These are phyloP conservation scores for Acipenser ruthenus DNA, from an alignment of 2,797 vertebrate species.

Conservation along the genomic window DNA sequence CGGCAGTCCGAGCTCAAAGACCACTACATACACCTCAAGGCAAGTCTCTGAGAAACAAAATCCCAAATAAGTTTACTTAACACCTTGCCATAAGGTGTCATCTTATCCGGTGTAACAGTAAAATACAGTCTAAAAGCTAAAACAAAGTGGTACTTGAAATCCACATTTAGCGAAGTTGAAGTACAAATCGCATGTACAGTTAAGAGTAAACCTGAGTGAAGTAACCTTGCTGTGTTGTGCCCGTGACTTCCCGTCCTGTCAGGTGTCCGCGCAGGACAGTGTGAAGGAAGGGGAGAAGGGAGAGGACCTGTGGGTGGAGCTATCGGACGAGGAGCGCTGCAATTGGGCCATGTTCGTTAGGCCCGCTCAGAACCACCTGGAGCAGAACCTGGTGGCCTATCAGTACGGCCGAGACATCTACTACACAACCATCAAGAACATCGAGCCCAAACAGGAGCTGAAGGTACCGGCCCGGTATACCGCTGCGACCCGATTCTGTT, in stretches of 20 bases:
- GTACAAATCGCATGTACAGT: too few relatives aligned
- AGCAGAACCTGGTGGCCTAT: constrained; percentile 96
- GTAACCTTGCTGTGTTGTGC: too few relatives aligned
- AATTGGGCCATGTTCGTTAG: constrained; percentile 99
- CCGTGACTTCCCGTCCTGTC: background rate
- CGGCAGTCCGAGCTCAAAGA: constrained; percentile 76
- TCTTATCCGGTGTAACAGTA: background rate
- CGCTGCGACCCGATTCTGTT: background rate
- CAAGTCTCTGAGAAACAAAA: constrained; percentile 27
- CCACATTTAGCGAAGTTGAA: too few relatives aligned
- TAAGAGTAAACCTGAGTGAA: too few relatives aligned
- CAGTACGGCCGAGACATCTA: constrained; percentile 94
- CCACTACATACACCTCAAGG: constrained; percentile 87
- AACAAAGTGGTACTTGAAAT: too few relatives aligned
- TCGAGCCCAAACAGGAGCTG: constrained; percentile 94
- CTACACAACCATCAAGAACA: constrained; percentile 94
- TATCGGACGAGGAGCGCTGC: constrained; percentile 87
- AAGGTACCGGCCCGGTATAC: constrained; percentile 59
- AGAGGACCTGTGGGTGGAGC: constrained; percentile 83
- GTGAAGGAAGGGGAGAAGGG: constrained; percentile 74
- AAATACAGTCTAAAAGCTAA: too few relatives aligned
- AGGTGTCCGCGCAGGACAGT: constrained; percentile 67
- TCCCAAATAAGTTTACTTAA: background rate
- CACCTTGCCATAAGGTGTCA: background rate
- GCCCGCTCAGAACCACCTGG: constrained; percentile 90